Evolutionary conservation across 2,888 invertebrate genomes (phyloP), one percentile per base, ranked within the genome.

Genomic region (Zaprionus bogoriensis): DNA sequence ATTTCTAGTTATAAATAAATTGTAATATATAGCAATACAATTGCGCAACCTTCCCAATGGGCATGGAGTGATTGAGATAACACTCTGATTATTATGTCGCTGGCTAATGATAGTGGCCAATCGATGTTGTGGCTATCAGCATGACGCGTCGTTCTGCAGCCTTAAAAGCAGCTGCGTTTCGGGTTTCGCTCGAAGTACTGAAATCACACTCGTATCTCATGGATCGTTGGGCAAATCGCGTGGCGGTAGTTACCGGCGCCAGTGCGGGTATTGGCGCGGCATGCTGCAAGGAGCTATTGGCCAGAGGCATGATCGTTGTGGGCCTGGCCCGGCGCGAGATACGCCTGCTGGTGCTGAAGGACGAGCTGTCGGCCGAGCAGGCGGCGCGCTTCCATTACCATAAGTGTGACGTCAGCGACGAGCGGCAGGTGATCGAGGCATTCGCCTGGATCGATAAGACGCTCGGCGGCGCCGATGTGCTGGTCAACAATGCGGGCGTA

Each of bases 211-310:
- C n/a, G n/a, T n/a, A 7, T 2, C 9, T 9, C 12, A 45, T 45
- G 45, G 14, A 45, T 28, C 45, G 45, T 12, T 45, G 45, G 45
- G 19, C 19, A 28, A 28, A 92, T 51, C 92, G 92, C 77, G 92
- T 93, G 0, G 94, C 93, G 0, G 91, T 94, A 5, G 93, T 94
- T 41, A 94, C 93, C 0, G 94, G 94, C 3, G 93, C 93, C 10
- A 93, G 93, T 81, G 90, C 92, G 0, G 94, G 93, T 2, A 93
- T 94, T 55, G 94, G 93, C 17, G 92, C 91, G 1, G 91, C 91
- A 3, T 88, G 91, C 39, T 88, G 88, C 6, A 83, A 83, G 42
- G 86, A 89, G 47, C 80, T 93, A 22, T 91, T 91, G 3, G 83
- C 89, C 51, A 84, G 89, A 45, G 93, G 93, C 2, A 77, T 93